Conservation (phyloP, 1,140 invertebrate species). For the Drosophila chauvacae region DNA sequence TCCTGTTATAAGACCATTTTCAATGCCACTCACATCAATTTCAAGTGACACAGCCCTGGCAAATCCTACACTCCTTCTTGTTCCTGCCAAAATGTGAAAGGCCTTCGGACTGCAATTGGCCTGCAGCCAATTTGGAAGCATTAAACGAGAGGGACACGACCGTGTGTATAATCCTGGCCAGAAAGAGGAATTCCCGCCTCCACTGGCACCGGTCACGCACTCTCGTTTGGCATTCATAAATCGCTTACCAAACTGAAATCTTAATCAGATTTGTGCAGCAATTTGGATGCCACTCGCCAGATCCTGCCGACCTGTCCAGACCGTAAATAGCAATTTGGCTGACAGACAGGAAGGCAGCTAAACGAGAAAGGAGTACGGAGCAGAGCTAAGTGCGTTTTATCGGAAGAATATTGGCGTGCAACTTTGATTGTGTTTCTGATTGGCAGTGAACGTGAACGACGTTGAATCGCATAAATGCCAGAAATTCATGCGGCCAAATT, state of each 20-base stretch:
- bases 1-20: not conserved
- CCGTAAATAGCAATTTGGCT: constrained; percentile 70
- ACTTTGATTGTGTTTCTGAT: constrained; percentile 45
- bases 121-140: constrained; percentile 34
- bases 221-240: constrained; percentile 65
- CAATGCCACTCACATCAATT: constrained; percentile 1
- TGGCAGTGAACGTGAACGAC: constrained; percentile 26
- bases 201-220: constrained; percentile 39
- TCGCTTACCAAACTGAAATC: constrained; percentile 69
- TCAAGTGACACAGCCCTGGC: constrained; percentile 15
- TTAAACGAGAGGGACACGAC: not conserved
- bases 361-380: constrained; percentile 18
- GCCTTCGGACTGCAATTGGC: constrained; percentile 31
- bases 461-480: constrained; percentile 11
- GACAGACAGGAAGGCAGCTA: constrained; percentile 13
- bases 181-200: constrained; percentile 1
- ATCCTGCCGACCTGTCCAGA: constrained; percentile 22
- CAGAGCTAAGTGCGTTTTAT: constrained; percentile 56
- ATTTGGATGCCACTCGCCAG: constrained; percentile 52
- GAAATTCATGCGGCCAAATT: constrained; percentile 30
- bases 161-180: constrained; percentile 19
- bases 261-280: constrained; percentile 76
- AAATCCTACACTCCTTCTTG: constrained; percentile 8
- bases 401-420: constrained; percentile 30
- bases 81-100: constrained; percentile 11